These are phyloP conservation scores for Cladopsammia gracilis DNA, from an alignment of 64 coral and sea anemone genomes.

Conservation along the genomic window DNA sequence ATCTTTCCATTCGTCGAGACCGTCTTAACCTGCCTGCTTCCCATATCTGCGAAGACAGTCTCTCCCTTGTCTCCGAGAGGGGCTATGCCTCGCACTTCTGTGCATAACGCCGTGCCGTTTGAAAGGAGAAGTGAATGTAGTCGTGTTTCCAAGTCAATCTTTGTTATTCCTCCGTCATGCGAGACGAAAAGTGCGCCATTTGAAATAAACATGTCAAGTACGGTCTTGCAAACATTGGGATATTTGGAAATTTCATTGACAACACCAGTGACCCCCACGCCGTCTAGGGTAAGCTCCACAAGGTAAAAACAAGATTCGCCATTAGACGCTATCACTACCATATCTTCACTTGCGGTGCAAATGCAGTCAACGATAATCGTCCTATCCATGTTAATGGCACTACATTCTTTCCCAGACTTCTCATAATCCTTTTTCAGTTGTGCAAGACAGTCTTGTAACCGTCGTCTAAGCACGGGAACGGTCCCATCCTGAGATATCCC, in stretches of 20 bases:
- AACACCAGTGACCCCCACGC: not conserved
- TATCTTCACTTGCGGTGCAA: too few relatives aligned
- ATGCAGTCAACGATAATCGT: too few relatives aligned
- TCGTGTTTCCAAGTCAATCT: conserved; percentile 29
- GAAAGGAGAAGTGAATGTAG: conserved; percentile 16
- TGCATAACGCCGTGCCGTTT: conserved; percentile 9
- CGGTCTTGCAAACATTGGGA: not conserved
- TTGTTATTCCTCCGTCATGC: conserved; percentile 25
- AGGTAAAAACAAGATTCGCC: too few relatives aligned
- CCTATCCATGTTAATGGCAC: too few relatives aligned
- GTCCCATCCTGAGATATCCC: too few relatives aligned
- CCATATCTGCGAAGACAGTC: conserved; percentile 10
- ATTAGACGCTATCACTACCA: too few relatives aligned
- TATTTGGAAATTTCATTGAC: conserved; percentile 10
- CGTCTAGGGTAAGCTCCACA: too few relatives aligned
- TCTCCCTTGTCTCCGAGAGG: not conserved
- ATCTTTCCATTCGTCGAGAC: not conserved
- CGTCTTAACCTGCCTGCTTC: too few relatives aligned
- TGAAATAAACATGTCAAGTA: conserved; percentile 40
- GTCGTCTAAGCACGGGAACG: too few relatives aligned
- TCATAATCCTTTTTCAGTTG: too few relatives aligned
- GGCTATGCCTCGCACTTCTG: conserved; percentile 11
- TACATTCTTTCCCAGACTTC: too few relatives aligned
- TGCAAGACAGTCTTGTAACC: too few relatives aligned
- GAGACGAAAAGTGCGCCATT: not conserved